phyloP scores from a whole-genome alignment of 1,140 invertebrate genomes.

The Conopomorpha cramerella region DNA sequence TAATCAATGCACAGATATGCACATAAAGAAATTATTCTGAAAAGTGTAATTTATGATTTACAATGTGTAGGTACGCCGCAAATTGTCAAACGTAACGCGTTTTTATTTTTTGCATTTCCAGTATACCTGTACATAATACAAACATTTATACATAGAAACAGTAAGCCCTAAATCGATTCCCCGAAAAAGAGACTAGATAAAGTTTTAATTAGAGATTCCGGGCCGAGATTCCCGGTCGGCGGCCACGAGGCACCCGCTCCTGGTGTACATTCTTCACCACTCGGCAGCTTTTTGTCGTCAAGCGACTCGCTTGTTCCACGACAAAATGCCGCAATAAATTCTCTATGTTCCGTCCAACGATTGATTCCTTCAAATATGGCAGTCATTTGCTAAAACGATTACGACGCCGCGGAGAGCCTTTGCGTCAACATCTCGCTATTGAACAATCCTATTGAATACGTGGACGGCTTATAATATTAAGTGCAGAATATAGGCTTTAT shows the following conservation, averaged over 20 bases:
- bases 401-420: too few species aligned
- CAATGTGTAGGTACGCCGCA: neutral
- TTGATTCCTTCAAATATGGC: too few species aligned
- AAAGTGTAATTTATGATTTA: neutral
- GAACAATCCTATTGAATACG: too few species aligned
- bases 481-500: too few species aligned
- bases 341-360: too few species aligned
- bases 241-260: constrained; percentile 19
- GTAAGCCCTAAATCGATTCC: too few species aligned
- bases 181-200: constrained; percentile 41
- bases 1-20: neutral
- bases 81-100: neutral
- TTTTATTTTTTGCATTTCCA: too few species aligned
- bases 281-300: constrained; percentile 37
- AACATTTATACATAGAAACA: too few species aligned
- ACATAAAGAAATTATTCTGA: neutral
- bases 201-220: constrained; percentile 55
- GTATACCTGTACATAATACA: too few species aligned
- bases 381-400: neutral
- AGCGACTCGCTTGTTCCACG: neutral
- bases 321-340: neutral
- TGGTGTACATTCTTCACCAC: constrained; percentile 41
- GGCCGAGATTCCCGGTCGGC: constrained; percentile 43
- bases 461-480: too few species aligned
- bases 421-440: too few species aligned